Base-by-base conservation (phyloP, 2,797 vertebrate species). In the Onychomys arenicola region DNA sequence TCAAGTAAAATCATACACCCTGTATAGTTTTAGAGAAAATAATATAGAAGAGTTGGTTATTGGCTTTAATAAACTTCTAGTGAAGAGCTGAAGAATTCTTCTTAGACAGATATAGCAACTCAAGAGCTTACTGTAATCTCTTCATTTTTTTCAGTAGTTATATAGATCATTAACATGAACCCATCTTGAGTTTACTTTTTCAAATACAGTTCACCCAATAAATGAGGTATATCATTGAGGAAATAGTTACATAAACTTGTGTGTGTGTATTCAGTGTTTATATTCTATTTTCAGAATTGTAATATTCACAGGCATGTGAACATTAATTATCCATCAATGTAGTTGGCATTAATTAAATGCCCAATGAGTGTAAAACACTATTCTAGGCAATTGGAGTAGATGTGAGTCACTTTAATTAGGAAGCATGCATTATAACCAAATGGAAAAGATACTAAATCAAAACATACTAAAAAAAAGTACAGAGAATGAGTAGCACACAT, bases 41-140 rank as follows among this genome's bases (percentile, higher is more conserved):
- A 85, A 94, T 90, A 46, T 9, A 90, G 52, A 96, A 89, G 89
- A 94, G 88, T 76, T 43, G 37, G 9, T 82, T 65, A 90, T 37
- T 59, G 29, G 75, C 73, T 97, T 80, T 69, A 95, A 71, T 84
- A 52, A 96, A 93, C 19, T 89, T 96, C 59, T 91, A 92, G 75
- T 65, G 69, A 94, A 77, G 34, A 93, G 5, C 6, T 91, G 78
- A 96, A 57, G 40, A 90, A 96, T 90, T 90, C 67, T 63, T 81
- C 43, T 91, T 76, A 95, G 29, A 55, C 57, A 95, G 49, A 49
- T 90, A 27, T 55, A 95, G 55, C 96, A 93, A 93, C 63, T 94
- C 65, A 80, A 89, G 11, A 19, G 27, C 10, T 87, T 97, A 93
- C 92, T 85, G 14, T 46, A 93, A 85, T 95, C 63, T 65, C 75